phyloP scores from a whole-genome alignment of 2,888 invertebrate genomes.

The Campoletis raptor region DNA sequence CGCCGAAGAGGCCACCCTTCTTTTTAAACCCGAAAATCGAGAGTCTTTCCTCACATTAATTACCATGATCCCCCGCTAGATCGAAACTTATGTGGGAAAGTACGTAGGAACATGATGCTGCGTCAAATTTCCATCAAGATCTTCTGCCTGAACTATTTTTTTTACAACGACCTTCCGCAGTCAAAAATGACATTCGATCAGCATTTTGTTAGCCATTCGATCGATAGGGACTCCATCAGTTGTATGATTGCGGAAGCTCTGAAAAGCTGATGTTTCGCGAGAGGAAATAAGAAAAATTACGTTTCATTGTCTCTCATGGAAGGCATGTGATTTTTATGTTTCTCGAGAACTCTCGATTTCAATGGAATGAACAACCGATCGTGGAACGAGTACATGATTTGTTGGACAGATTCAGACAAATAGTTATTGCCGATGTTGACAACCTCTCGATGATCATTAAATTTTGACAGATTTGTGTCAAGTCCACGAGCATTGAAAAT shows the following conservation, averaged over 20 bases:
- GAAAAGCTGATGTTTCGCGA: too few species aligned
- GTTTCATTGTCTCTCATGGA: too few species aligned
- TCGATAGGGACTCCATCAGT: background rate
- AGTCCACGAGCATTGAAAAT: background rate
- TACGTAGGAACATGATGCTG: background rate
- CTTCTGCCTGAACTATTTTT: background rate
- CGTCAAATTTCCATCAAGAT: background rate
- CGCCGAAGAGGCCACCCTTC: background rate
- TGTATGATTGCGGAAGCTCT: too few species aligned
- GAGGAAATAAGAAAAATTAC: too few species aligned
- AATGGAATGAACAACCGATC: too few species aligned
- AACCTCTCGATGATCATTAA: background rate
- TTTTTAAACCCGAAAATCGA: background rate
- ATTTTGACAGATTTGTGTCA: background rate
- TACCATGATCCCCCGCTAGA: background rate
- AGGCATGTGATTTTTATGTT: background rate
- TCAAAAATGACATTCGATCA: background rate
- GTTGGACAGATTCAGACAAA: background rate
- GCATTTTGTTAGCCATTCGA: background rate
- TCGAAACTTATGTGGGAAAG: background rate
- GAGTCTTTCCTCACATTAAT: background rate
- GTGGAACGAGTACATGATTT: too few species aligned
- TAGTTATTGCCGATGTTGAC: background rate
- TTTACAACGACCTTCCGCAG: background rate
- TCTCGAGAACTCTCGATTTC: background rate